Evolutionary conservation across 2,113 vertebrate species (phyloP).

Genomic region (Dissostichus mawsoni): DNA sequence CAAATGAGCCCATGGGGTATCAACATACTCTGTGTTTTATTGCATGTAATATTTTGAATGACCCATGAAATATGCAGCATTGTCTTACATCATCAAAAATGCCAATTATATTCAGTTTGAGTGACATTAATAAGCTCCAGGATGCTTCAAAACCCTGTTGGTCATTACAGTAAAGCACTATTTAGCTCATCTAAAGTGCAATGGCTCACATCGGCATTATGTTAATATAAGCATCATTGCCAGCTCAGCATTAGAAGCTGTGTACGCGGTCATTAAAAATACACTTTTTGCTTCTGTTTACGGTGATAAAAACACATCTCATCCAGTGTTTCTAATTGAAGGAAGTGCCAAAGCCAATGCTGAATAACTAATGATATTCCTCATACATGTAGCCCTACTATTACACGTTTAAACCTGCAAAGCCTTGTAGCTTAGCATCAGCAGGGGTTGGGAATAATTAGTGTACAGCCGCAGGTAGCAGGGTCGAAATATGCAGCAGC

Average conservation of each 20-base stretch:
- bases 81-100: not conserved
- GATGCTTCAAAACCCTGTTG: conserved; percentile 26
- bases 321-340: not conserved
- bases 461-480: conserved; percentile 24
- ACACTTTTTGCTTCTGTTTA: not conserved
- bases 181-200: not conserved
- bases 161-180: not conserved
- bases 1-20: conserved; percentile 8
- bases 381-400: too few species aligned
- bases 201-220: not conserved
- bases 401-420: not conserved
- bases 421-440: conserved; percentile 2
- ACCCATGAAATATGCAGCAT: conserved; percentile 31
- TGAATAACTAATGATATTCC: too few species aligned
- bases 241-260: not conserved
- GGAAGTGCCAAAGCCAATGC: too few species aligned
- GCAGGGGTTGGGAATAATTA: conserved; percentile 39
- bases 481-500: conserved; percentile 30
- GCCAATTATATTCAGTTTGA: not conserved
- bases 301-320: not conserved
- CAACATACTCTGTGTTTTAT: conserved; percentile 16
- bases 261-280: not conserved
- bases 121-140: not conserved
- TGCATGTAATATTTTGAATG: conserved; percentile 24
- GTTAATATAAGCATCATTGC: too few species aligned